phyloP scores from a whole-genome alignment of 1,140 invertebrate genomes.

The Muscidifurax raptorellus region DNA sequence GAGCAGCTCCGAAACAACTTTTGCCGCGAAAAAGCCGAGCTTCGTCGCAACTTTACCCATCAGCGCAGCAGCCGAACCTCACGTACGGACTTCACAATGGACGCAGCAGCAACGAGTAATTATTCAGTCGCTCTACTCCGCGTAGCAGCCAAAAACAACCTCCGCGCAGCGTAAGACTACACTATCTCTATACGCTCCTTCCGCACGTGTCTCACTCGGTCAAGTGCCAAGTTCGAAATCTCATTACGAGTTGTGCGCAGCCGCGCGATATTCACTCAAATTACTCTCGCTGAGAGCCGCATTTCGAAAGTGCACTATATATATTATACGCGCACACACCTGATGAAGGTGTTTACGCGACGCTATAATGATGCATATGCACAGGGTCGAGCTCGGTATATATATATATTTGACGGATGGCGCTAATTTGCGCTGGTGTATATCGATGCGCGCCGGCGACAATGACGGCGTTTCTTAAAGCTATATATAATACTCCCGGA shows the following conservation, averaged over 20 bases:
- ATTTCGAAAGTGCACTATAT: too few species aligned
- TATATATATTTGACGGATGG: conserved; percentile 37
- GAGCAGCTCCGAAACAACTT: background rate
- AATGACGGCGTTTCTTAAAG: background rate
- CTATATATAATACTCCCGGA: background rate
- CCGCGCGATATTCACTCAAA: background rate
- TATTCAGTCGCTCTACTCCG: too few species aligned
- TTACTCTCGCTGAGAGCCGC: background rate
- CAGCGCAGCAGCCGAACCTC: background rate
- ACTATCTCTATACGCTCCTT: too few species aligned
- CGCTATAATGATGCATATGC: background rate
- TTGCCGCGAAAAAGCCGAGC: background rate
- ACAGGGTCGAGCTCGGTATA: conserved; percentile 1
- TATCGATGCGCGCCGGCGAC: conserved; percentile 20
- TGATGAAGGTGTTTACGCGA: background rate
- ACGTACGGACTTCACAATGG: too few species aligned
- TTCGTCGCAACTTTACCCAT: background rate
- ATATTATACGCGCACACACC: background rate
- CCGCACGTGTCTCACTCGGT: background rate
- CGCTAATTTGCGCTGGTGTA: conserved; percentile 40
- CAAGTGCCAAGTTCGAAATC: conserved; percentile 57
- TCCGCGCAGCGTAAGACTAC: too few species aligned
- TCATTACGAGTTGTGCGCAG: conserved; percentile 48
- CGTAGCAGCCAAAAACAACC: too few species aligned
- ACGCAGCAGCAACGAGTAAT: too few species aligned